Evolutionary conservation across 2,797 vertebrate genomes (phyloP), one percentile per base, ranked within the genome.

Genomic region (Lithobates sylvaticus): DNA sequence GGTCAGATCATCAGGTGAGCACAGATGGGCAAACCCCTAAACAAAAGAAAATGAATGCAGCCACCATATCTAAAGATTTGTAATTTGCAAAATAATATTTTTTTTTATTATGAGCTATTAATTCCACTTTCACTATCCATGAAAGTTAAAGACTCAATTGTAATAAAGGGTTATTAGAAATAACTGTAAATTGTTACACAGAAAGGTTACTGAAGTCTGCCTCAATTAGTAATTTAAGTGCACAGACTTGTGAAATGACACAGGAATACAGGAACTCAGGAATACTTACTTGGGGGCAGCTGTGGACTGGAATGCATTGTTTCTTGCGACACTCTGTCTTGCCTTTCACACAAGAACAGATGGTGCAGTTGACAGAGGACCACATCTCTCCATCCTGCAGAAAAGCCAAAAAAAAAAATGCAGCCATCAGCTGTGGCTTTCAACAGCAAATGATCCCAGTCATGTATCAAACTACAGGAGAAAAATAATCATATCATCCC

Each of bases 331-430:
- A 99, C 90, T 97, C 96, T 0, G 95, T 94, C 90, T 85, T 96
- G 91, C 97, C 97, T 92, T 96, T 96, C 61, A 95, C 92, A 87
- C 98, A 99, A 83, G 96, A 96, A 88, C 98, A 99, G 86, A 99
- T 96, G 61, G 96, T 96, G 87, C 98, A 99, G 94, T 99, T 99
- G 27, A 96, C 93, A 0, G 97, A 98, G 0, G 98, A 97, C 98
- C 98, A 99, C 94, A 97, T 97, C 94, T 99, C 98, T 78, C 98
- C 97, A 88, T 99, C 97, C 98, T 99, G 80, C 50, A 88, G 84
- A 68, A 93, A 64, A 89, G 32, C 87, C 76, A 91, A 91, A 80
- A 92, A 69, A 32, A 32, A 32, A 83, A 89, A 39, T 90, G 84
- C 9, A 84, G 79, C 64, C 61, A 88, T 93, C 88, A 93, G 88